phyloP scores from a whole-genome alignment of 2,888 invertebrate species.

The Abscondita cerata region DNA sequence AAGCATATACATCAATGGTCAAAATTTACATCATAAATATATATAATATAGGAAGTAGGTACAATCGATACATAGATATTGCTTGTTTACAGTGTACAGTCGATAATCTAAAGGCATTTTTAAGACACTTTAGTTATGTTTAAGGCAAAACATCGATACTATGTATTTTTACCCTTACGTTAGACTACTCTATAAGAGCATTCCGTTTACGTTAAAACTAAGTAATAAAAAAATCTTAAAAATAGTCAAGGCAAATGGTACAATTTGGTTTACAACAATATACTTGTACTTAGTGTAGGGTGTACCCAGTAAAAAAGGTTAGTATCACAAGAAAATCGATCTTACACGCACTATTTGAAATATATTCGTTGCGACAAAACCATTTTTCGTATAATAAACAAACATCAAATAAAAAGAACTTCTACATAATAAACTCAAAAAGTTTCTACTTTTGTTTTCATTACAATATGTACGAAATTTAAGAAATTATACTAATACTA shows the following conservation, averaged over 20 bases:
- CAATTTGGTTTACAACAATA: background rate
- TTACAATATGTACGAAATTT: background rate
- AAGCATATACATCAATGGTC: slow-evolving; percentile 30
- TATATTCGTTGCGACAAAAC: no score
- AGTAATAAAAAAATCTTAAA: slow-evolving; percentile 4
- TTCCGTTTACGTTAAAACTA: slow-evolving; percentile 6
- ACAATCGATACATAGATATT: slow-evolving; percentile 40
- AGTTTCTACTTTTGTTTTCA: background rate
- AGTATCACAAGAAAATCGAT: slow-evolving; percentile 5
- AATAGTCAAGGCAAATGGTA: slow-evolving; percentile 8
- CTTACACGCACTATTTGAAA: no score
- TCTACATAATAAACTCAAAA: background rate
- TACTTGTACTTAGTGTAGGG: no score
- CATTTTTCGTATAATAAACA: no score
- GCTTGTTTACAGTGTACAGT: slow-evolving; percentile 46
- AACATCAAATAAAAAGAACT: no score
- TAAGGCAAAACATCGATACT: slow-evolving; percentile 30
- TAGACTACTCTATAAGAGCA: slow-evolving; percentile 26
- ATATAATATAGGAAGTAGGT: slow-evolving; percentile 27
- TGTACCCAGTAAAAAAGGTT: slow-evolving; percentile 3
- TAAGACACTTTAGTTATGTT: slow-evolving; percentile 34
- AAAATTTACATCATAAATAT: slow-evolving; percentile 23
- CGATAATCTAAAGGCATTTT: slow-evolving; percentile 47
- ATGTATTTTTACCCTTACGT: slow-evolving; percentile 17
- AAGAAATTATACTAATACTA: background rate